A percentile compares a stretch with the other conserved stretches of the same genome.
phyloP scores from a whole-genome alignment of 2,113 vertebrate genomes.

The Genyomyrus donnyi region DNA sequence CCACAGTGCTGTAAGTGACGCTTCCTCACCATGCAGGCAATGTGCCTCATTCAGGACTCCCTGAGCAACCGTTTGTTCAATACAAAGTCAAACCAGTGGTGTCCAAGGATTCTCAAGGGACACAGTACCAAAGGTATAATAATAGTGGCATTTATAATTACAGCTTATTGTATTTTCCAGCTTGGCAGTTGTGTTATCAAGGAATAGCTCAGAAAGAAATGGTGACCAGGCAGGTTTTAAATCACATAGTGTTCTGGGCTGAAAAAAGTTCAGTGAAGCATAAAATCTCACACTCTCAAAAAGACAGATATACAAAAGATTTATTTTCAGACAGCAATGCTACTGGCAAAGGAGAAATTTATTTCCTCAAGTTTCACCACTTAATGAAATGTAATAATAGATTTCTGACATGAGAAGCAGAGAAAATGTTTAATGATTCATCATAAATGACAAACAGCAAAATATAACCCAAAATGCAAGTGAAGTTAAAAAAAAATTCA shows the following conservation, averaged over 20 bases:
- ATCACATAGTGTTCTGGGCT: background rate
- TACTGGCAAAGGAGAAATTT: background rate
- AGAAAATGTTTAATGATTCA: background rate
- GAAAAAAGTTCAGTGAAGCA: background rate
- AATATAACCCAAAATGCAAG: background rate
- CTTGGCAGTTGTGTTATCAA: background rate
- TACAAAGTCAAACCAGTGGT: background rate
- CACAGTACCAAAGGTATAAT: background rate
- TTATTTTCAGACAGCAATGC: background rate
- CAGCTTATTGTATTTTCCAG: background rate
- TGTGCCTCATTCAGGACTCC: background rate
- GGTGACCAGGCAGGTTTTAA: background rate
- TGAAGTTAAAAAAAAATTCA: background rate
- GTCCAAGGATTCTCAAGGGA: background rate
- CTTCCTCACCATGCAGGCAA: background rate
- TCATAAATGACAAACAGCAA: background rate
- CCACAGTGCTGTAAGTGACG: background rate
- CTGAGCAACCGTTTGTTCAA: background rate
- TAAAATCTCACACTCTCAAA: background rate
- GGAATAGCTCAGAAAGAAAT: background rate
- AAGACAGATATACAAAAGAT: background rate
- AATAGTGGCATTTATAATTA: background rate
- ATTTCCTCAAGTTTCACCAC: background rate
- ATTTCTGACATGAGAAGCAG: background rate
- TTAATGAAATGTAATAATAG: background rate